A percentile compares a stretch with the other conserved stretches of the same genome.
phyloP scores from a whole-genome alignment of 2,113 vertebrate species.

The Ceratotherium simum region DNA sequence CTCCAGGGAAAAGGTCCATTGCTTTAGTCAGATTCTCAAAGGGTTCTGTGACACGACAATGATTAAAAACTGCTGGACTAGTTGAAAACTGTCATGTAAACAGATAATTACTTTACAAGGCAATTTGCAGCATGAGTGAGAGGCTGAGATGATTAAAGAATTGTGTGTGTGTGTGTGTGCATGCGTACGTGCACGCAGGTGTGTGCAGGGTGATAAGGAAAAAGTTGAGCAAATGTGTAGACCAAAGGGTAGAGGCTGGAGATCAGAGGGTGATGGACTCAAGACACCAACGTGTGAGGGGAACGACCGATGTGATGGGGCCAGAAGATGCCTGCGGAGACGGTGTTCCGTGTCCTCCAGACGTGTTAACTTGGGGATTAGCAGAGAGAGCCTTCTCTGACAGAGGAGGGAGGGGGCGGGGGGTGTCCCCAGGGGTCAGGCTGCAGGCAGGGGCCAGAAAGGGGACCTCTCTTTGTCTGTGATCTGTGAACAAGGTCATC shows the following conservation, averaged over 20 bases:
- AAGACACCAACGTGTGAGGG: not conserved
- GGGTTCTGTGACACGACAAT: not conserved
- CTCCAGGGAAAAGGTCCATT: conserved; percentile 5
- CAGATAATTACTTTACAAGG: conserved; percentile 65
- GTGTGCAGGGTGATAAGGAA: not conserved
- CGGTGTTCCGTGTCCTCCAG: not conserved
- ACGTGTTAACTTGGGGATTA: not conserved
- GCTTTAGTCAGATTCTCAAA: conserved; percentile 50
- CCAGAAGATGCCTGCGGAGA: not conserved
- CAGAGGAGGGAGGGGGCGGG: not conserved
- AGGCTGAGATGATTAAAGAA: conserved; percentile 55
- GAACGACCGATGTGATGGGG: not conserved
- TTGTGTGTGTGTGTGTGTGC: not conserved
- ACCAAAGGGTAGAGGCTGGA: not conserved
- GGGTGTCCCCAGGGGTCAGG: not conserved
- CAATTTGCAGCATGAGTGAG: conserved; percentile 59
- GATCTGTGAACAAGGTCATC: not conserved
- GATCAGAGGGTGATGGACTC: not conserved
- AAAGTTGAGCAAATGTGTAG: not conserved
- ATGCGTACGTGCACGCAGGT: not conserved
- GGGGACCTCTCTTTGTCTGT: not conserved
- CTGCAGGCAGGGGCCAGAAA: not conserved
- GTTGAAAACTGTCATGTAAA: conserved; percentile 58
- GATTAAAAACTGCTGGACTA: conserved; percentile 46
- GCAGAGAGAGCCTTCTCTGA: not conserved